Conservation (phyloP, 2,888 invertebrate genomes). For the Cerceris rybyensis region DNA sequence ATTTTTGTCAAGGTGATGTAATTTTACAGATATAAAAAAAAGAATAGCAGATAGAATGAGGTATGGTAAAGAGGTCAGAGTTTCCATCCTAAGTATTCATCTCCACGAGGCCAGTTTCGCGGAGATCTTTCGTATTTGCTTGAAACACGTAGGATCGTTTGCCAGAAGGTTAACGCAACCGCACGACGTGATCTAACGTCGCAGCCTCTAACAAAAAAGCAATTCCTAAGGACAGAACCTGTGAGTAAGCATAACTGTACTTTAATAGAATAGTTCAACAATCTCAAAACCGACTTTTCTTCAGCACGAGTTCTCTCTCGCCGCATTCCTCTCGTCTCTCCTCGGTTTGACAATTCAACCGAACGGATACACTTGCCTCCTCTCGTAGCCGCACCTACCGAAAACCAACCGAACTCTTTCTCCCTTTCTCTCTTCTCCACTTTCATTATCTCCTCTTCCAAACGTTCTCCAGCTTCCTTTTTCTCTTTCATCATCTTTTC, state of each 20-base stretch:
- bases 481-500: conserved; percentile 32
- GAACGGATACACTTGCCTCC: conserved; percentile 15
- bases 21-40: too few species aligned
- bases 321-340: conserved; percentile 17
- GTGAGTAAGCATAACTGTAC: conserved; percentile 58
- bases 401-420: conserved; percentile 27
- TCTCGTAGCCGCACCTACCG: conserved; percentile 19
- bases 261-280: conserved; percentile 50
- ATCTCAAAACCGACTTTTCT: conserved; percentile 31
- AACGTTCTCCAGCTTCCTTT: conserved; percentile 35
- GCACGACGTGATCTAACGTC: conserved; percentile 8
- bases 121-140: neutral
- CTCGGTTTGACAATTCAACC: conserved; percentile 37
- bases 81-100: neutral
- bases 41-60: too few species aligned
- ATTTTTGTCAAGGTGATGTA: too few species aligned
- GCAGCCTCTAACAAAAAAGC: conserved; percentile 40
- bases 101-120: neutral
- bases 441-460: conserved; percentile 4
- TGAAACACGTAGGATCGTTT: conserved; percentile 5
- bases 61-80: too few species aligned
- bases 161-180: neutral
- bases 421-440: neutral
- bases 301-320: conserved; percentile 21
- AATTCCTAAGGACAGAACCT: conserved; percentile 36